Percentiles rank a stretch among this genome's conserved stretches.
Evolutionary conservation across 2,888 invertebrate species (phyloP).

Genomic region (Acanthosepion lycidas): DNA sequence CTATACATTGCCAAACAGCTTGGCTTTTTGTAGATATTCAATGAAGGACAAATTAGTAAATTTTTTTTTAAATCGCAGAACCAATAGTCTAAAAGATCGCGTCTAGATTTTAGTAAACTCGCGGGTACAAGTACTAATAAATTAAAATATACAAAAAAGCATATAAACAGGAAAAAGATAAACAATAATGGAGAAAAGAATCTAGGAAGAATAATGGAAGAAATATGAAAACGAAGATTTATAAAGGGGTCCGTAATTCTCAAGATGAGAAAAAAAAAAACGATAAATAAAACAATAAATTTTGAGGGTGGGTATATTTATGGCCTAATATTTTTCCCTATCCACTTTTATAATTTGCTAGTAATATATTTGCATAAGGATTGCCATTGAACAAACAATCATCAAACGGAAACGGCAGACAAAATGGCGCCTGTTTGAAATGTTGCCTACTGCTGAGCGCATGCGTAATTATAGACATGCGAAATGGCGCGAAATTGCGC

Average conservation of each 20-base stretch:
- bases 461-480: neutral
- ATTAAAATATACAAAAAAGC: neutral
- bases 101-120: too few species aligned
- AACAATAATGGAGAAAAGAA: neutral
- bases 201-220: neutral
- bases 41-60: too few species aligned
- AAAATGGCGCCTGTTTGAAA: neutral
- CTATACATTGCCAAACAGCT: too few species aligned
- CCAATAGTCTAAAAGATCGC: too few species aligned
- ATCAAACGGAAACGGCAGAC: neutral
- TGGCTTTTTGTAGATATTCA: too few species aligned
- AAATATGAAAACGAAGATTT: neutral
- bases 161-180: neutral
- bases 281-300: neutral
- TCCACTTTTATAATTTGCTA: neutral
- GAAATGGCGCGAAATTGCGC: neutral
- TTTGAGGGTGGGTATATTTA: neutral
- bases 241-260: neutral
- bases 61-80: too few species aligned
- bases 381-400: neutral
- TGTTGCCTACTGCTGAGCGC: neutral
- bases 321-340: neutral
- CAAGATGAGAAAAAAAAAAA: neutral
- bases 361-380: constrained; percentile 33
- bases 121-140: too few species aligned